These are phyloP conservation scores for Hemithea aestivaria DNA, from an alignment of 2,888 invertebrate genomes.

Conservation along the genomic window DNA sequence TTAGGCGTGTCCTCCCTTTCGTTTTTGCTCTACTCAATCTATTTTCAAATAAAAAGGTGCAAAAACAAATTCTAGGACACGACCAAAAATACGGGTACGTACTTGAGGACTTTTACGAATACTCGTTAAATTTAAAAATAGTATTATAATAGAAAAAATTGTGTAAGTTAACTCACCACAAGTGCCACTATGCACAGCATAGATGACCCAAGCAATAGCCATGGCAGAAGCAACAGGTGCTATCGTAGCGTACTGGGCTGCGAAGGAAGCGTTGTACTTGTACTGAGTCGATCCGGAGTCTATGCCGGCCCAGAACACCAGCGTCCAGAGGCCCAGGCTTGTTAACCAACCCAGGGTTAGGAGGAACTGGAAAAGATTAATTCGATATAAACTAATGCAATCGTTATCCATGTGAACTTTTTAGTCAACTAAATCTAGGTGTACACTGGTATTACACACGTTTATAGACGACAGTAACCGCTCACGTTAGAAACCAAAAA, in stretches of 20 bases:
- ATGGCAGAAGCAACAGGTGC: conserved; percentile 81
- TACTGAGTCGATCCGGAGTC: conserved; percentile 79
- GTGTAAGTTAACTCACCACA: conserved; percentile 76
- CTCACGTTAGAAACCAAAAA: no score
- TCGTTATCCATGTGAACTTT: no score
- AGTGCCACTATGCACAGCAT: conserved; percentile 77
- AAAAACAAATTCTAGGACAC: no score
- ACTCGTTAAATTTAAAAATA: no score
- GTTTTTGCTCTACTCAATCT: no score
- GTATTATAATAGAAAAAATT: no score
- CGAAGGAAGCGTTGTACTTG: conserved; percentile 78
- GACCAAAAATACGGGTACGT: no score
- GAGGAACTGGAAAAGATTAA: conserved; percentile 56
- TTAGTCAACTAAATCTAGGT: conserved; percentile 1
- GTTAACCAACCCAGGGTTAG: conserved; percentile 76
- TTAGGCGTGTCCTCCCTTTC: no score
- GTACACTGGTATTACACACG: background rate
- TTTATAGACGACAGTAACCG: no score
- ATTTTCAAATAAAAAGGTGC: no score
- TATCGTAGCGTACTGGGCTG: conserved; percentile 82
- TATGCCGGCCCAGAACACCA: conserved; percentile 81
- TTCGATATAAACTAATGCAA: no score
- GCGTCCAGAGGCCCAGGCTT: conserved; percentile 56
- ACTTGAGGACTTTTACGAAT: no score
- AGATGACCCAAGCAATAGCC: conserved; percentile 82